A percentile compares a stretch with the other conserved stretches of the same genome.
Conservation (phyloP, 2,888 invertebrate species). For the Criorhina ranunculi region DNA sequence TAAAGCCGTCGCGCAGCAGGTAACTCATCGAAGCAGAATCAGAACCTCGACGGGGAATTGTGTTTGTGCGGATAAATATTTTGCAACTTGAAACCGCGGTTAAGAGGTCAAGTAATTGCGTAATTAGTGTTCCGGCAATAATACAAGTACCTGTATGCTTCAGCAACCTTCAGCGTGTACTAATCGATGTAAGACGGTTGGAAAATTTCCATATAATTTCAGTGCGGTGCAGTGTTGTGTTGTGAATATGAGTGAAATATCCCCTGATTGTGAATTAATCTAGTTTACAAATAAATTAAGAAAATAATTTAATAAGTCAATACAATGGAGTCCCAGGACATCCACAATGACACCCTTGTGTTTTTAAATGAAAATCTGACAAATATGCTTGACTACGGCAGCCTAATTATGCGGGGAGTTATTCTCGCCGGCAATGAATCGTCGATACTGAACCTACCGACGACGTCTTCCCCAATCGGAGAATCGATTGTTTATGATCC, state of each 20-base stretch:
- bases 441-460: slow-evolving; percentile 8
- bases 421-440: slow-evolving; percentile 27
- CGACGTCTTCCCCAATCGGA: slow-evolving; percentile 13
- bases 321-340: slow-evolving; percentile 33
- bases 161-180: slow-evolving; percentile 17
- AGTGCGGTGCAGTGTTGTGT: slow-evolving; percentile 34
- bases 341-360: slow-evolving; percentile 38
- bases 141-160: slow-evolving; percentile 17
- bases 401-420: slow-evolving; percentile 22
- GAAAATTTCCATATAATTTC: slow-evolving; percentile 28
- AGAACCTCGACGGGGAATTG: neutral
- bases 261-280: neutral
- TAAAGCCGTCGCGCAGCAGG: slow-evolving; percentile 19
- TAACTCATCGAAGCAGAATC: neutral
- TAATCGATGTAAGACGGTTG: slow-evolving; percentile 41
- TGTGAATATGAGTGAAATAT: slow-evolving; percentile 40
- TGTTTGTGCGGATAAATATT: neutral
- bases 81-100: slow-evolving; percentile 11
- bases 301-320: neutral
- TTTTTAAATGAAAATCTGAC: slow-evolving; percentile 46
- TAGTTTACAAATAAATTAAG: neutral
- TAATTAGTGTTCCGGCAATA: slow-evolving; percentile 33
- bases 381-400: slow-evolving; percentile 51
- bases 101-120: slow-evolving; percentile 63
- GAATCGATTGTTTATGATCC: slow-evolving; percentile 30